A percentile compares a stretch with the other conserved stretches of the same genome.
These are phyloP conservation scores for Pyrgilauda ruficollis DNA, from an alignment of 2,113 vertebrate genomes.

Conservation along the genomic window DNA sequence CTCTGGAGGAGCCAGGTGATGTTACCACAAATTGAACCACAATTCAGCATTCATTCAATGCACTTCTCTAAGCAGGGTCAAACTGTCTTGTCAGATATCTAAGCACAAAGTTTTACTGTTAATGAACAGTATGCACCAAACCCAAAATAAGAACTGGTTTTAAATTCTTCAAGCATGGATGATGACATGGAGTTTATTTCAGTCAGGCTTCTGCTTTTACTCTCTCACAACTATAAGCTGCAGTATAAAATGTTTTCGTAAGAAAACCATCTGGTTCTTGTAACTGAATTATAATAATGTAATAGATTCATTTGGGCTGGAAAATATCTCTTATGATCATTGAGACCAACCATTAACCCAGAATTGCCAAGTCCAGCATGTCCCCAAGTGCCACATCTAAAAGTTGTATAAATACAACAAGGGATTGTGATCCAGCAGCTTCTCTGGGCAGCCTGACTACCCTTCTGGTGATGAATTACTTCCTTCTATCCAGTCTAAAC, in stretches of 20 bases:
- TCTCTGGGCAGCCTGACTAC: neutral
- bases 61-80: neutral
- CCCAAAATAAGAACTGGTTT: neutral
- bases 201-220: neutral
- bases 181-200: neutral
- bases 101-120: neutral
- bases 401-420: neutral
- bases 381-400: neutral
- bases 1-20: neutral
- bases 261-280: neutral
- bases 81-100: neutral
- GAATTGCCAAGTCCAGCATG: neutral
- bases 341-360: neutral
- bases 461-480: neutral
- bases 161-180: neutral
- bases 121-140: neutral
- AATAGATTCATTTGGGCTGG: neutral
- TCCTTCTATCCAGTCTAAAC: neutral
- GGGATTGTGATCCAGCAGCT: neutral
- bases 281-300: neutral
- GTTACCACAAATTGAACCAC: neutral
- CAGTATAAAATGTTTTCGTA: neutral
- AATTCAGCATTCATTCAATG: neutral
- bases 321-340: neutral
- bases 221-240: neutral